phyloP scores from a whole-genome alignment of 2,888 invertebrate genomes.

The Kuschelorhynchus macadamiae region DNA sequence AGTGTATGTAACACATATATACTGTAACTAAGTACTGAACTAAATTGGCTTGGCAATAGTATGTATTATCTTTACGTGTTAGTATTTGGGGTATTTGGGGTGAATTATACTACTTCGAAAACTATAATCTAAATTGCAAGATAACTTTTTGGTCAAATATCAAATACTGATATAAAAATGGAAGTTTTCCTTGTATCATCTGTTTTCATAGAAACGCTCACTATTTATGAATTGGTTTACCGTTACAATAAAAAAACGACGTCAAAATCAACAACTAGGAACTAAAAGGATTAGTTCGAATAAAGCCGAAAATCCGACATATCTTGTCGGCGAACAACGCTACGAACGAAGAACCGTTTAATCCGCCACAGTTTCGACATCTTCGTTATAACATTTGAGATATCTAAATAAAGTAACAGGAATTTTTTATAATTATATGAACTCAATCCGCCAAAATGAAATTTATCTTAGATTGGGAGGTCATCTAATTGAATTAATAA shows the following conservation, averaged over 20 bases:
- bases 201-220: background rate
- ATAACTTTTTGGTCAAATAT: background rate
- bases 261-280: constrained; percentile 38
- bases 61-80: no score
- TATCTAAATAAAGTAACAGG: constrained; percentile 38
- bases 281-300: constrained; percentile 38
- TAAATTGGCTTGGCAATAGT: no score
- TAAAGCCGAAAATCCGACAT: constrained; percentile 34
- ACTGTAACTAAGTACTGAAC: no score
- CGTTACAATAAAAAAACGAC: constrained; percentile 18
- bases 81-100: no score
- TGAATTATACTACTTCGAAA: no score
- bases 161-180: no score
- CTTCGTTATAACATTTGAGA: constrained; percentile 38
- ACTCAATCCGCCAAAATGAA: constrained; percentile 10
- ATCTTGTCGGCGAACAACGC: constrained; percentile 36
- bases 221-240: constrained; percentile 23
- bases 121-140: background rate
- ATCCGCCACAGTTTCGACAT: constrained; percentile 39
- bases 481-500: background rate
- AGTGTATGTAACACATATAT: no score
- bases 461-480: background rate
- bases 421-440: constrained; percentile 24
- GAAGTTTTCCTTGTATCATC: no score
- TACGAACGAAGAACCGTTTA: constrained; percentile 39